A percentile compares a stretch with the other conserved stretches of the same genome.
phyloP scores from a whole-genome alignment of 2,113 vertebrate genomes.

The Tupaia tana region DNA sequence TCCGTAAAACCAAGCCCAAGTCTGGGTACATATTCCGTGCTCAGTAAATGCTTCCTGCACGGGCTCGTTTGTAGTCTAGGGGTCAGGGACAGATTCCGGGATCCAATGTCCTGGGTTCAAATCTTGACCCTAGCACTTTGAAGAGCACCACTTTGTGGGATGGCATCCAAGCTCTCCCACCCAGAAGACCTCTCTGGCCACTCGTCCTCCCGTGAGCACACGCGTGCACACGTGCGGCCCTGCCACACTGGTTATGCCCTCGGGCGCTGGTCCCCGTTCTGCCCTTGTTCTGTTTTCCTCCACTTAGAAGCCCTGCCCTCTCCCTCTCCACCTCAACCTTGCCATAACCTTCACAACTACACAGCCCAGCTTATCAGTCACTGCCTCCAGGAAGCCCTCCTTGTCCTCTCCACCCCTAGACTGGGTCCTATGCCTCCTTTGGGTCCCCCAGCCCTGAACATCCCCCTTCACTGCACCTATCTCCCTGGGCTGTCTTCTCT shows the following conservation, averaged over 20 bases:
- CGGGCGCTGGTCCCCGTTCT: fast-evolving
- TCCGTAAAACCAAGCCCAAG: not conserved
- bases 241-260: not conserved
- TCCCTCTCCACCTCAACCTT: not conserved
- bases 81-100: fast-evolving
- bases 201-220: not conserved
- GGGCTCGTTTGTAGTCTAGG: fast-evolving
- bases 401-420: too few relatives aligned
- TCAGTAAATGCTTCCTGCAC: too few relatives aligned
- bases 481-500: not conserved
- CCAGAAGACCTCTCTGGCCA: not conserved
- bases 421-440: too few relatives aligned
- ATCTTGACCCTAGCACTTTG: not conserved
- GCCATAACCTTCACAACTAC: not conserved
- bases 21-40: fast-evolving
- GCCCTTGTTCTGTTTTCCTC: not conserved
- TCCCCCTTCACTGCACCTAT: not conserved
- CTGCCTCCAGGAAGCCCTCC: not conserved
- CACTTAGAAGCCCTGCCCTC: not conserved
- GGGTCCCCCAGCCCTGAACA: not conserved
- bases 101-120: not conserved
- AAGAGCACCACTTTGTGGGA: not conserved
- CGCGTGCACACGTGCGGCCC: not conserved
- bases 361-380: not conserved
- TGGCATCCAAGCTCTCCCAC: too few relatives aligned